A percentile compares a stretch with the other conserved stretches of the same genome.
Conservation (phyloP, 2,797 vertebrate genomes). For the Scyliorhinus canicula region DNA sequence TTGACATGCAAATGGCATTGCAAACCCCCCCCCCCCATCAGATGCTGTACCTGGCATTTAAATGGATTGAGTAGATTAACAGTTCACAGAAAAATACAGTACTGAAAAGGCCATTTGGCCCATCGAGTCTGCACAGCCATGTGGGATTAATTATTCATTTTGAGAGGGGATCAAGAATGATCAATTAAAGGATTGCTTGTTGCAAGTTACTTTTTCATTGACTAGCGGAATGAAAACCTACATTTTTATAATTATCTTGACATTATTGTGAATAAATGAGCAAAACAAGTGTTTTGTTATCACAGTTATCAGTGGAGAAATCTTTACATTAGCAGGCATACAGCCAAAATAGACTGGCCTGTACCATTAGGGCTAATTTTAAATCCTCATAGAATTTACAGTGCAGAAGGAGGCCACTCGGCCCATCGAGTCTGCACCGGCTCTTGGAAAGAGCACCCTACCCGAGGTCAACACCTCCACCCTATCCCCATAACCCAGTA, state of each 20-base stretch:
- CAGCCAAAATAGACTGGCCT: neutral
- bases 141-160: neutral
- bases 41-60: neutral
- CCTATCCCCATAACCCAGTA: too few relatives aligned
- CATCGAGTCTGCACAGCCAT: too few relatives aligned
- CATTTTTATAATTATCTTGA: neutral
- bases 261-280: neutral
- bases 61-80: neutral
- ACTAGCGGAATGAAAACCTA: neutral
- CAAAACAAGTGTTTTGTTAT: neutral
- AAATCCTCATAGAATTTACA: too few relatives aligned
- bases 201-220: neutral
- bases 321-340: neutral
- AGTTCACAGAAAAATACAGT: too few relatives aligned
- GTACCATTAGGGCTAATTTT: neutral
- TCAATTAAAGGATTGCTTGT: neutral
- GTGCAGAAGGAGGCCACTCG: too few relatives aligned
- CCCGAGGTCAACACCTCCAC: too few relatives aligned
- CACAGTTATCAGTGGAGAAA: neutral
- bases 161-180: neutral
- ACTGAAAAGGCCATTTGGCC: too few relatives aligned
- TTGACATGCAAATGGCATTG: neutral
- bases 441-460: too few relatives aligned
- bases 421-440: too few relatives aligned
- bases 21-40: neutral